Conservation (phyloP, 2,888 invertebrate species). For the Ornithoptera alexandrae region DNA sequence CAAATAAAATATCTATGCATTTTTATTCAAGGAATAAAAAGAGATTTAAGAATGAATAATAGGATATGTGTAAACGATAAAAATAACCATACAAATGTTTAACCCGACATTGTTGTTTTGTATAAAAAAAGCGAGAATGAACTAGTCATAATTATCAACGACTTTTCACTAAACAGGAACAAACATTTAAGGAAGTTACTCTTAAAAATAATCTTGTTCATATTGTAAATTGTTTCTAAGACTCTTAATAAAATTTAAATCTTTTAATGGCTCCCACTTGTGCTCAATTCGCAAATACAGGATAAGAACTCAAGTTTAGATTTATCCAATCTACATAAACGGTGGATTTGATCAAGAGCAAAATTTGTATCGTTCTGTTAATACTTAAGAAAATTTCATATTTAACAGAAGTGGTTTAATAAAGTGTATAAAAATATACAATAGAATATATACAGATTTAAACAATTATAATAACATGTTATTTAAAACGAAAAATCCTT, state of each 20-base stretch:
- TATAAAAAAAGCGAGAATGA: not conserved
- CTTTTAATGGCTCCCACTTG: not conserved
- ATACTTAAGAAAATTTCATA: too few species aligned
- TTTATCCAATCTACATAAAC: slow-evolving; percentile 1
- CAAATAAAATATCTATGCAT: too few species aligned
- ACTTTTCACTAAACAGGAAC: not conserved
- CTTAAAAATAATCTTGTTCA: not conserved
- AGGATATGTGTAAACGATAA: too few species aligned
- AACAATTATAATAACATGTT: too few species aligned
- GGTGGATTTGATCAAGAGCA: not conserved
- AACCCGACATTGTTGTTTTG: too few species aligned
- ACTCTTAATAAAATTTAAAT: slow-evolving; percentile 1
- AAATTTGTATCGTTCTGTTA: not conserved
- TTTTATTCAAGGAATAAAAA: too few species aligned
- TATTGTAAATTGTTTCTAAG: not conserved
- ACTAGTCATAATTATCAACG: not conserved
- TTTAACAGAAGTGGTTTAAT: too few species aligned
- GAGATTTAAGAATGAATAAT: too few species aligned
- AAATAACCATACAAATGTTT: too few species aligned
- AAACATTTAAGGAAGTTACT: not conserved
- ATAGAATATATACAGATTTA: too few species aligned
- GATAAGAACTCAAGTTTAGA: not conserved
- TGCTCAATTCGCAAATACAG: not conserved
- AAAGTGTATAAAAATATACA: too few species aligned
- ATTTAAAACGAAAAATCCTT: too few species aligned